Evolutionary conservation across 2,113 vertebrate species (phyloP).

Genomic region (Azemiops feae): DNA sequence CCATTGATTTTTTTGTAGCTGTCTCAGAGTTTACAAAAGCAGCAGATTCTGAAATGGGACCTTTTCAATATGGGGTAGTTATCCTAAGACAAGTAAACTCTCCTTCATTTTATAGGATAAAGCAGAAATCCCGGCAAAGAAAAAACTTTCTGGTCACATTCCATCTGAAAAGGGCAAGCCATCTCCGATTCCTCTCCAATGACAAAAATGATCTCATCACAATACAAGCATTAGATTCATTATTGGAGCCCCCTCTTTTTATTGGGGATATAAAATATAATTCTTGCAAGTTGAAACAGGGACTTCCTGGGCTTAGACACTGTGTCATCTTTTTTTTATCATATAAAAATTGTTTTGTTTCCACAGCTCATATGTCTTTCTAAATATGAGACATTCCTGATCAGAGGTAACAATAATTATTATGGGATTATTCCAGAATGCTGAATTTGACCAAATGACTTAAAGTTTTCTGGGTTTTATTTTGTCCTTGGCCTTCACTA

Average conservation of each 20-base stretch:
- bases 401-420: slow-evolving; percentile 42
- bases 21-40: background rate
- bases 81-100: background rate
- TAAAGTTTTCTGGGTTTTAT: background rate
- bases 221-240: background rate
- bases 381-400: slow-evolving; percentile 53
- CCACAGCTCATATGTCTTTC: slow-evolving; percentile 46
- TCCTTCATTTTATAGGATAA: background rate
- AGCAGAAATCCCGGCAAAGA: background rate
- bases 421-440: slow-evolving; percentile 20
- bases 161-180: background rate
- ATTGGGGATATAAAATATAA: slow-evolving; percentile 51
- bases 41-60: background rate
- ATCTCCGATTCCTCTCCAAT: background rate
- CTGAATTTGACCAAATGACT: slow-evolving; percentile 24
- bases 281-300: slow-evolving; percentile 37
- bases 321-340: slow-evolving; percentile 47
- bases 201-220: background rate
- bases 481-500: background rate
- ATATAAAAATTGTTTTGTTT: slow-evolving; percentile 58
- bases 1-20: rapidly evolving
- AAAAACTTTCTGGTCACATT: background rate
- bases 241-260: slow-evolving; percentile 32
- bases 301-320: slow-evolving; percentile 36
- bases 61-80: background rate